Percentiles rank a stretch among this genome's conserved stretches.
These are phyloP conservation scores for Scaptomyza reducta DNA, from an alignment of 2,888 invertebrate genomes.

Conservation along the genomic window DNA sequence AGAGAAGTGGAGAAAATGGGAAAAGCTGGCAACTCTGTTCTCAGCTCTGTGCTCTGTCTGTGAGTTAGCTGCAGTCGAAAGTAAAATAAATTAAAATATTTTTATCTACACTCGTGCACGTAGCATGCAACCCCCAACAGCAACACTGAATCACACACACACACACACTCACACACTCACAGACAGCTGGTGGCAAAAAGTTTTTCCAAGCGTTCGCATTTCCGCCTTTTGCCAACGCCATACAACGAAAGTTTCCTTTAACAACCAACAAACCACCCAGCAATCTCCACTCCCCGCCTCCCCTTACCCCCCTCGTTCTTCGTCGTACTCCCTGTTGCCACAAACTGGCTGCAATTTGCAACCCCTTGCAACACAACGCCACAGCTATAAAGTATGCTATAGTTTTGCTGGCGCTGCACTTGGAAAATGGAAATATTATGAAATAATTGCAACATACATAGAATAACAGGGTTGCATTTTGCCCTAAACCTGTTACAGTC, in stretches of 20 bases:
- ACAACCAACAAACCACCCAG: slow-evolving; percentile 8
- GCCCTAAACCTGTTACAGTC: slow-evolving; percentile 16
- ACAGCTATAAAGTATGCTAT: slow-evolving; percentile 57
- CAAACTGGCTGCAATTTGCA: slow-evolving; percentile 44
- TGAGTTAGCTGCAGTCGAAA: slow-evolving; percentile 66
- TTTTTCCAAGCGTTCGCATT: slow-evolving; percentile 69
- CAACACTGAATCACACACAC: slow-evolving; percentile 24
- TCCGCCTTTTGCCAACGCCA: slow-evolving; percentile 33
- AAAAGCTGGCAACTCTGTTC: neutral
- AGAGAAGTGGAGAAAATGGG: slow-evolving; percentile 3
- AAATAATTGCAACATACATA: slow-evolving; percentile 69
- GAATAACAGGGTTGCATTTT: slow-evolving; percentile 56
- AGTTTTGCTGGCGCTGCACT: slow-evolving; percentile 53
- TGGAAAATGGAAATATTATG: slow-evolving; percentile 59
- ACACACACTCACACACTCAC: slow-evolving; percentile 27
- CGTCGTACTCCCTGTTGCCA: no score
- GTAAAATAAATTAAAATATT: slow-evolving; percentile 78
- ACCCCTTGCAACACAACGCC: slow-evolving; percentile 15
- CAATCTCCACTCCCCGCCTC: neutral
- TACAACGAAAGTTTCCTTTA: slow-evolving; percentile 47
- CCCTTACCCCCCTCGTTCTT: neutral
- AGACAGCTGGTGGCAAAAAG: slow-evolving; percentile 66
- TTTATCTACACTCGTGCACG: slow-evolving; percentile 78
- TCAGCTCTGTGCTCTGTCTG: slow-evolving; percentile 7
- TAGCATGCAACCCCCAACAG: slow-evolving; percentile 62